Evolutionary conservation across 2,888 invertebrate genomes (phyloP), one percentile per base, ranked within the genome.

Genomic region (Helobdella robusta): DNA sequence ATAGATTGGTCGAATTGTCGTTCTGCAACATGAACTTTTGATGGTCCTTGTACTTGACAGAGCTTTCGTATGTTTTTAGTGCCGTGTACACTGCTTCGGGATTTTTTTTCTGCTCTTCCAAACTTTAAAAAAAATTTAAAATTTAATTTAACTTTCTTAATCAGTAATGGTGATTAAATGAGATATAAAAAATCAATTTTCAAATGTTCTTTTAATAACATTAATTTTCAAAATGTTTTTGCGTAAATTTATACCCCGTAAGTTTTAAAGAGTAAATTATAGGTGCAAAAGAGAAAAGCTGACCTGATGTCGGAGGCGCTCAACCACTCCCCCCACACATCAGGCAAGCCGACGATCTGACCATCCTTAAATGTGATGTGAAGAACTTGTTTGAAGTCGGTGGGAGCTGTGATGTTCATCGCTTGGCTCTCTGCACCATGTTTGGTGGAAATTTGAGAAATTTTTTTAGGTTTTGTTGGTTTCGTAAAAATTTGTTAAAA

Each of bases 11-110:
- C 44, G 11, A 15, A 11, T 40, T 11, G 23, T 11, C 58, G 30
- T 18, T 58, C 6, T 8, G 6, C 5, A 58, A 36, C 61, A 61
- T 61, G 44, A 44, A 61, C 48, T 62, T 62, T 32, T 20, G n/a
- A n/a, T n/a, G 11, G n/a, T n/a, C 44, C 32, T 56, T 62, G 18
- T 46, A 20, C 30, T 34, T 46, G 18, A 23, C 32, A 18, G 28
- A 30, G 28, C 44, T 34, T 68, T 77, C 78, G 68, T 78, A 78
- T 69, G 77, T 77, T 66, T 77, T 77, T 59, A 99, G 86, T 65
- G 97, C 97, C 83, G 98, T 97, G 72, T 99, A 84, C 66, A 98
- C 97, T 62, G 98, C 98, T 81, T 98, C 97, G 1, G 98, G 98
- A 83, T 98, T 97, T 80, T 93, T 93, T 84, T 95, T 94, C 82